These are phyloP conservation scores for Notospermus geniculatus DNA, from an alignment of 1,140 invertebrate genomes.

Conservation along the genomic window DNA sequence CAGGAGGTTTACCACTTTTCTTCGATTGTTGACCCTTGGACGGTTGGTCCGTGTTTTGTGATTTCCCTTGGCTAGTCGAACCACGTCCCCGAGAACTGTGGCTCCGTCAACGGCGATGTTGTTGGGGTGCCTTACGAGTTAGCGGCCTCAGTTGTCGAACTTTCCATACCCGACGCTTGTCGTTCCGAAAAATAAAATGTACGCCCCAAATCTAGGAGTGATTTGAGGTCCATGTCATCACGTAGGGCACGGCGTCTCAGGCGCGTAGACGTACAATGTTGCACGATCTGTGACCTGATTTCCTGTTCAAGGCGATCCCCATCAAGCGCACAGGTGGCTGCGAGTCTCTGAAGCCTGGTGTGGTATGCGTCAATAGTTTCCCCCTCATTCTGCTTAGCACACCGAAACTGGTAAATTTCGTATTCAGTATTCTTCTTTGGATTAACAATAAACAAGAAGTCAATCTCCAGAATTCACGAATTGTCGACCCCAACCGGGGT, in stretches of 20 bases:
- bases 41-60: neutral
- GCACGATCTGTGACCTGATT: slow-evolving; percentile 22
- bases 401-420: slow-evolving; percentile 16
- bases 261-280: slow-evolving; percentile 2
- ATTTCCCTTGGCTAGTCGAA: no score
- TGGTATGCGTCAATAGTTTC: slow-evolving; percentile 23
- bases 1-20: no score
- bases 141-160: no score
- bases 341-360: slow-evolving; percentile 14
- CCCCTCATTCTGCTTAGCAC: neutral
- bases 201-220: slow-evolving; percentile 6
- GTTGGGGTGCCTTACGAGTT: neutral
- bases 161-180: neutral
- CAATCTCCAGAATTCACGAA: no score
- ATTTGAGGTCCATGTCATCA: slow-evolving; percentile 8
- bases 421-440: slow-evolving; percentile 15
- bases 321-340: slow-evolving; percentile 21
- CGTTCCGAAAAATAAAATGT: slow-evolving; percentile 8
- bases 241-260: slow-evolving; percentile 17
- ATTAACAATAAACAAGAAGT: no score
- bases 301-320: slow-evolving; percentile 3
- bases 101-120: neutral
- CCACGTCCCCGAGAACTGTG: neutral
- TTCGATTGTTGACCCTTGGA: no score
- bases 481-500: no score